These are phyloP conservation scores for Penaeus vannamei DNA, from an alignment of 1,140 invertebrate species.

Conservation along the genomic window DNA sequence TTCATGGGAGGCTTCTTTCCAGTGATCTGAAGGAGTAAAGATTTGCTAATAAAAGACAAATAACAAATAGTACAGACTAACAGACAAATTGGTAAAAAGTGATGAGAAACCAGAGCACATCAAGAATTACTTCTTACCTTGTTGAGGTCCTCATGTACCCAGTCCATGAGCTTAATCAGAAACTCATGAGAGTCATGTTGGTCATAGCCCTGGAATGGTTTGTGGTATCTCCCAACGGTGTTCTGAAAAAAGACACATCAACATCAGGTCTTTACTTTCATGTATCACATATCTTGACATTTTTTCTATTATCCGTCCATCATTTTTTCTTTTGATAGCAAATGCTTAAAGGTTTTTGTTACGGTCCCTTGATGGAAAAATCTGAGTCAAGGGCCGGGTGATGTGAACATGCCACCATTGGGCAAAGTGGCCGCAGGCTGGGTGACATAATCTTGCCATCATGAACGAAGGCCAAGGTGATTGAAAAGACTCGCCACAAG, in stretches of 20 bases:
- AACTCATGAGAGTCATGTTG: conserved; percentile 98
- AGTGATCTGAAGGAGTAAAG: conserved; percentile 69
- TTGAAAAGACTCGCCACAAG: too few species aligned
- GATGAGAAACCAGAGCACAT: conserved; percentile 3
- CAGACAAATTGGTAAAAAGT: conserved; percentile 4
- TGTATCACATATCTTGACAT: not conserved
- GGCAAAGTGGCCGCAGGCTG: too few species aligned
- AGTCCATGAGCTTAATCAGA: conserved; percentile 89
- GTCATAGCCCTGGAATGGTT: conserved; percentile 85
- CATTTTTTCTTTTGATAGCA: not conserved
- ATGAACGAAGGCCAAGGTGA: too few species aligned
- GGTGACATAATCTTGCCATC: too few species aligned
- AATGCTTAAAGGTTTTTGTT: too few species aligned
- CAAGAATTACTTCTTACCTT: conserved; percentile 72
- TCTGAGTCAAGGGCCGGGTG: too few species aligned
- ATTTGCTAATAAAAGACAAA: not conserved
- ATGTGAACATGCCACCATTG: too few species aligned
- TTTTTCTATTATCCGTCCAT: not conserved
- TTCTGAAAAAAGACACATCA: conserved; percentile 72
- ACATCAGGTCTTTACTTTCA: not conserved
- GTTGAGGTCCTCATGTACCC: conserved; percentile 90
- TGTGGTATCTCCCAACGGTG: conserved; percentile 81
- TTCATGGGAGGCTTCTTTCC: conserved; percentile 71
- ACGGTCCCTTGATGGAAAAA: too few species aligned
- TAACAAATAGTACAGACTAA: not conserved